Evolutionary conservation across 2,888 invertebrate genomes (phyloP).

Genomic region (Leptopterna dolabrata): DNA sequence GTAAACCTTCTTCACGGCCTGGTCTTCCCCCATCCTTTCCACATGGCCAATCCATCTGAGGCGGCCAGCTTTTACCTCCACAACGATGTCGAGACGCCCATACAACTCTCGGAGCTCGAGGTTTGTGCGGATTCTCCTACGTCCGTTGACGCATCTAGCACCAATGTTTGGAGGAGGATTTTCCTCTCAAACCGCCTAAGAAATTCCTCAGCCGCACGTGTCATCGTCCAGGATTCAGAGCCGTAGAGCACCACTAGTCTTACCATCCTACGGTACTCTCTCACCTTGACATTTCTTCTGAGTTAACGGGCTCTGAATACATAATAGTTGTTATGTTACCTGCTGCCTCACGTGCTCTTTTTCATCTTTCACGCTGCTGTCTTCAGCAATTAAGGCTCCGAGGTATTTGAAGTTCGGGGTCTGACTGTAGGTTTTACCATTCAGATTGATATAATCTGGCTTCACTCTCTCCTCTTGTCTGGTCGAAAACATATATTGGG

Average conservation of each 20-base stretch:
- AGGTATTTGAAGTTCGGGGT: no score
- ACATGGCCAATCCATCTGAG: slow-evolving; percentile 20
- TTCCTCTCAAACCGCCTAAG: slow-evolving; percentile 27
- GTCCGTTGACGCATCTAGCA: slow-evolving; percentile 2
- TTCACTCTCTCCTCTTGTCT: no score
- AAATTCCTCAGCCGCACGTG: slow-evolving; percentile 1
- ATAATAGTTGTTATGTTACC: no score
- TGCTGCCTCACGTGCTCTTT: no score
- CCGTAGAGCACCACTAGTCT: slow-evolving; percentile 41
- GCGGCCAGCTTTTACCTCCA: not conserved
- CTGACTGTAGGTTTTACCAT: no score
- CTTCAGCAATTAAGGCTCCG: no score
- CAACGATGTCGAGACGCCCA: not conserved
- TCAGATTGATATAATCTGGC: no score
- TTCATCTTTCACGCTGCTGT: no score
- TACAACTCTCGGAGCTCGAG: not conserved
- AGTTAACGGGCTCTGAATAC: not conserved
- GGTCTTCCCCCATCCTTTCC: no score
- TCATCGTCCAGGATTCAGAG: slow-evolving; percentile 45
- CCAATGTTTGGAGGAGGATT: slow-evolving; percentile 28
- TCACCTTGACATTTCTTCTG: not conserved
- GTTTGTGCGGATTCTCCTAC: slow-evolving; percentile 39
- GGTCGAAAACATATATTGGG: no score
- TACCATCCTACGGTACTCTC: not conserved
- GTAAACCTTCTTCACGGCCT: no score